A percentile compares a stretch with the other conserved stretches of the same genome.
Evolutionary conservation across 2,797 vertebrate genomes (phyloP).

Genomic region (Eurystomus glaucurus): DNA sequence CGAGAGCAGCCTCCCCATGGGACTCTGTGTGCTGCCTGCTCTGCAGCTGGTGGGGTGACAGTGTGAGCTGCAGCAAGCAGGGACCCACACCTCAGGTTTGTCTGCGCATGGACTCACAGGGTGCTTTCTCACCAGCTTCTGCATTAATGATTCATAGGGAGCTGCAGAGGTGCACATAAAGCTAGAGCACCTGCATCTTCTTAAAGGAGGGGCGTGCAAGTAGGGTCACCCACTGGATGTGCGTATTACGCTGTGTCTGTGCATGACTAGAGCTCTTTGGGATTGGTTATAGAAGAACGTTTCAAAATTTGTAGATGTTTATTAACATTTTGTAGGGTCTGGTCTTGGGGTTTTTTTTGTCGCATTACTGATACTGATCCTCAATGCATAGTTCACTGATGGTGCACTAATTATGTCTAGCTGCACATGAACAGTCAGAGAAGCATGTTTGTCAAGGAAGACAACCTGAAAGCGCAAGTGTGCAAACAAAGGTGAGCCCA

Average conservation of each 20-base stretch:
- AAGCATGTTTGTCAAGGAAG: neutral
- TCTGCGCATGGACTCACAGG: accelerated
- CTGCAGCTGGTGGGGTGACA: accelerated
- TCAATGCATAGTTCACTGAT: neutral
- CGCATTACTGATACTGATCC: neutral
- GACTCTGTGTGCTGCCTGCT: neutral
- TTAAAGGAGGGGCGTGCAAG: neutral
- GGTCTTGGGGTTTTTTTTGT: neutral
- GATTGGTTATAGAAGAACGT: neutral
- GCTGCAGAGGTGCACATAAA: neutral
- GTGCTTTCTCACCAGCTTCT: neutral
- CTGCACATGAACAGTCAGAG: neutral
- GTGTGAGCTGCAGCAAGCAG: accelerated
- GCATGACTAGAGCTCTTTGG: neutral
- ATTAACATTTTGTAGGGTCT: neutral
- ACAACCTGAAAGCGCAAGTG: neutral
- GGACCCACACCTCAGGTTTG: neutral
- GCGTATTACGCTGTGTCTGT: neutral
- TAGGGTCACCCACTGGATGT: neutral
- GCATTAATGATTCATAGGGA: neutral
- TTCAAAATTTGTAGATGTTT: neutral
- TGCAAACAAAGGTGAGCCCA: neutral
- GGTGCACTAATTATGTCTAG: neutral
- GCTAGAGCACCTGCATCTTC: neutral
- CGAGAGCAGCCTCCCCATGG: accelerated